phyloP scores from a whole-genome alignment of 2,113 vertebrate genomes.

The Gymnocephalus cernua region DNA sequence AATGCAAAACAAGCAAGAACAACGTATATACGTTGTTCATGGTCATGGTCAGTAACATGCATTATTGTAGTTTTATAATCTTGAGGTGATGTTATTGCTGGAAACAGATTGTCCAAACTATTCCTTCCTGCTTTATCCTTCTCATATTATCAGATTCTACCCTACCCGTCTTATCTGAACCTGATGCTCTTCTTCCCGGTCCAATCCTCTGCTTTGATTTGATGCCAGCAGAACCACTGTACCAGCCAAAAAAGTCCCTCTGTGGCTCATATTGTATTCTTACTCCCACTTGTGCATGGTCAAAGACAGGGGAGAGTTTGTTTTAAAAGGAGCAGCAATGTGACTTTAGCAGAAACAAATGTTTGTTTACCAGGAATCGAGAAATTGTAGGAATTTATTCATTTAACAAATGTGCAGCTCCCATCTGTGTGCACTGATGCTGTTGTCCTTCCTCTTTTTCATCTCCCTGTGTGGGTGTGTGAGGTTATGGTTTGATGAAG shows the following conservation, averaged over 20 bases:
- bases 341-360: conserved; percentile 75
- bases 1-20: background rate
- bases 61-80: background rate
- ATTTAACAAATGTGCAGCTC: conserved; percentile 52
- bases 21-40: background rate
- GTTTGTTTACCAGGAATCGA: conserved; percentile 60
- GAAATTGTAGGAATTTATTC: conserved; percentile 58
- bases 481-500: conserved; percentile 34
- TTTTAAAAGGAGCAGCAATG: conserved; percentile 58
- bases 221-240: conserved; percentile 43
- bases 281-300: conserved; percentile 29
- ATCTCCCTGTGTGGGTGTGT: conserved; percentile 55
- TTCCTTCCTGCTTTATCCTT: conserved; percentile 8
- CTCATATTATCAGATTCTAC: conserved; percentile 19
- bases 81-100: conserved; percentile 1
- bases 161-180: conserved; percentile 27
- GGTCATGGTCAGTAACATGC: background rate
- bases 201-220: conserved; percentile 47
- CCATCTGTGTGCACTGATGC: conserved; percentile 57
- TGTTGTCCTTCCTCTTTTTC: conserved; percentile 49
- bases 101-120: conserved; percentile 27
- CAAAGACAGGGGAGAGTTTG: conserved; percentile 19
- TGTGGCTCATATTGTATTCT: conserved; percentile 39
- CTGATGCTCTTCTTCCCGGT: conserved; percentile 23
- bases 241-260: conserved; percentile 37